phyloP scores from a whole-genome alignment of 2,113 vertebrate genomes.

The Probosciger aterrimus region DNA sequence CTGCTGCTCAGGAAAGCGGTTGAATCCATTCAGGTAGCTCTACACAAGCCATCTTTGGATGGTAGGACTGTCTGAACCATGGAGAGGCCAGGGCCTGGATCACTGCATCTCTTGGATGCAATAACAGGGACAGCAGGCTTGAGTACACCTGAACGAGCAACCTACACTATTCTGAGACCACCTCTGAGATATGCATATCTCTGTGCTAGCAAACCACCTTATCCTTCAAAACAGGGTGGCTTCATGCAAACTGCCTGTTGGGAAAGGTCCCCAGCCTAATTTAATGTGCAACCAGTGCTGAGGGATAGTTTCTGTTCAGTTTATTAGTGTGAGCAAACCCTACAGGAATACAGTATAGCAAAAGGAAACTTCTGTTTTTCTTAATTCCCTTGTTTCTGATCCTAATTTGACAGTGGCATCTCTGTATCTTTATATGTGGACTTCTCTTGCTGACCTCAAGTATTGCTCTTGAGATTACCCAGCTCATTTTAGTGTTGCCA shows the following conservation, averaged over 20 bases:
- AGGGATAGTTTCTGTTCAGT: background rate
- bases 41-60: background rate
- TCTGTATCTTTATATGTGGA: background rate
- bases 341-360: background rate
- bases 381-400: background rate
- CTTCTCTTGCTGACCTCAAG: background rate
- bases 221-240: background rate
- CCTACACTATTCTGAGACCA: fast-evolving
- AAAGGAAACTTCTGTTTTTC: background rate
- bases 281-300: background rate
- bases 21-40: background rate
- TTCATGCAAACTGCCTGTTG: background rate
- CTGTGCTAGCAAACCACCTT: background rate
- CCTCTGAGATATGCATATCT: background rate
- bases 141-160: background rate
- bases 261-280: background rate
- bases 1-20: background rate
- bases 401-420: background rate
- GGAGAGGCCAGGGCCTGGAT: background rate
- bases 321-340: background rate
- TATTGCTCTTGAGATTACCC: background rate
- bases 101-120: background rate
- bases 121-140: background rate
- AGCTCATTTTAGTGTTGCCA: background rate
- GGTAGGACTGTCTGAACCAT: background rate